Percentiles rank a stretch among this genome's conserved stretches.
Evolutionary conservation across 1,140 invertebrate genomes (phyloP).

Genomic region (Halyomorpha halys): DNA sequence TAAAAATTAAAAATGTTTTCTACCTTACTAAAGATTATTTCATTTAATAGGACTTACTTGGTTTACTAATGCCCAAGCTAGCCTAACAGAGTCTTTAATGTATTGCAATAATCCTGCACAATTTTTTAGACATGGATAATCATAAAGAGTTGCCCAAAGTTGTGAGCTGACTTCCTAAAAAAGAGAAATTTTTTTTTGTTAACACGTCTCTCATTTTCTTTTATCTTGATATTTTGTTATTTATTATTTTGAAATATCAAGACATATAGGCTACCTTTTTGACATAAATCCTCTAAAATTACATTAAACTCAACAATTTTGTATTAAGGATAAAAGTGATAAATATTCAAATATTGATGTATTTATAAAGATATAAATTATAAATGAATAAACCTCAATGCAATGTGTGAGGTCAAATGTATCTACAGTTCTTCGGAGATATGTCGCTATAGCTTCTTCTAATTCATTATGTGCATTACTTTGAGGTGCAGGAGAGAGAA

Average conservation of each 20-base stretch:
- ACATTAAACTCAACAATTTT: too few relatives aligned
- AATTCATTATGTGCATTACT: constrained; percentile 36
- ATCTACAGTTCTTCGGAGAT: constrained; percentile 43
- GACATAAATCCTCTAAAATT: too few relatives aligned
- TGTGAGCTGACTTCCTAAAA: constrained; percentile 51
- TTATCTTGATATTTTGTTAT: too few relatives aligned
- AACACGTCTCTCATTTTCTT: too few relatives aligned
- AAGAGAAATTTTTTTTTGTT: constrained; percentile 1
- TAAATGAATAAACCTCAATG: constrained; percentile 40
- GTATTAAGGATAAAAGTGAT: too few relatives aligned
- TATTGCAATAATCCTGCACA: constrained; percentile 52
- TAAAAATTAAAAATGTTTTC: too few relatives aligned
- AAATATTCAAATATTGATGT: too few relatives aligned
- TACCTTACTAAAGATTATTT: too few relatives aligned
- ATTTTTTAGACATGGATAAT: constrained; percentile 58
- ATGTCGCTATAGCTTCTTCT: constrained; percentile 41
- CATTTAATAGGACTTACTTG: constrained; percentile 36
- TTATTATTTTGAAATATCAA: too few relatives aligned
- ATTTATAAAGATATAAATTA: background rate
- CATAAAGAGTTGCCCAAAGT: constrained; percentile 58
- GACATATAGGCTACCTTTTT: too few relatives aligned
- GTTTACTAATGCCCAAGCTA: constrained; percentile 54
- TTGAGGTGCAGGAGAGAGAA: constrained; percentile 40
- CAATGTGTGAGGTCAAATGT: constrained; percentile 45
- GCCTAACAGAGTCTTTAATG: constrained; percentile 48